Percentiles rank a stretch among this genome's conserved stretches.
Evolutionary conservation across 2,888 invertebrate genomes (phyloP).

Genomic region (Polymixis lichenea): DNA sequence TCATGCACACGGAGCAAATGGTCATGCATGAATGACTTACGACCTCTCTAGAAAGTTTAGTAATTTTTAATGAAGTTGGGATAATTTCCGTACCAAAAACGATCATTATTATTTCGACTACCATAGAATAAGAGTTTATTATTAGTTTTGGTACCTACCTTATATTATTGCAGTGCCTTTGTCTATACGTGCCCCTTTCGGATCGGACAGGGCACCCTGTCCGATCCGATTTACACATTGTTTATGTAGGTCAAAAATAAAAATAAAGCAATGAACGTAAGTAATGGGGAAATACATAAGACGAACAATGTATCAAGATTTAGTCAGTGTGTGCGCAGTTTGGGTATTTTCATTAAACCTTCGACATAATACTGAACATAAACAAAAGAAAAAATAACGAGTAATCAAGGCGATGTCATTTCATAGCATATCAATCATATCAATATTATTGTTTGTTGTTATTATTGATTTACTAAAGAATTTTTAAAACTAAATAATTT

Average conservation of each 20-base stretch:
- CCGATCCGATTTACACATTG: background rate
- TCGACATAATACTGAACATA: constrained; percentile 7
- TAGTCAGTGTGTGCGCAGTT: constrained; percentile 1
- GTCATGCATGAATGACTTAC: background rate
- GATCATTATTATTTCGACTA: background rate
- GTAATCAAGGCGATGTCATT: constrained; percentile 41
- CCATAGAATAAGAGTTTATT: too few species aligned
- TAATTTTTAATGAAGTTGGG: background rate
- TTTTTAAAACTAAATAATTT: constrained; percentile 8
- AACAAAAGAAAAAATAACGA: constrained; percentile 38
- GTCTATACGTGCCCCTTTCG: background rate
- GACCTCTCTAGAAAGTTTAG: background rate
- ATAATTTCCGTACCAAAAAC: too few species aligned
- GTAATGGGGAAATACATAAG: background rate
- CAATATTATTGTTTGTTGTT: constrained; percentile 5
- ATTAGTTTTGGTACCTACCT: background rate
- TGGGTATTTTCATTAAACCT: constrained; percentile 29
- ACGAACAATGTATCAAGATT: background rate
- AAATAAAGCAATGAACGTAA: background rate
- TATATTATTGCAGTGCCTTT: background rate
- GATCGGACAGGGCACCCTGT: background rate
- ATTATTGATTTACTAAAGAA: background rate
- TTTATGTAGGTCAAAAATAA: too few species aligned
- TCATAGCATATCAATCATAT: background rate
- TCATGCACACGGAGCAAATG: too few species aligned